Percentiles rank a stretch among this genome's conserved stretches.
phyloP scores from a whole-genome alignment of 2,888 invertebrate species.

The Yponomeuta plumbellus region DNA sequence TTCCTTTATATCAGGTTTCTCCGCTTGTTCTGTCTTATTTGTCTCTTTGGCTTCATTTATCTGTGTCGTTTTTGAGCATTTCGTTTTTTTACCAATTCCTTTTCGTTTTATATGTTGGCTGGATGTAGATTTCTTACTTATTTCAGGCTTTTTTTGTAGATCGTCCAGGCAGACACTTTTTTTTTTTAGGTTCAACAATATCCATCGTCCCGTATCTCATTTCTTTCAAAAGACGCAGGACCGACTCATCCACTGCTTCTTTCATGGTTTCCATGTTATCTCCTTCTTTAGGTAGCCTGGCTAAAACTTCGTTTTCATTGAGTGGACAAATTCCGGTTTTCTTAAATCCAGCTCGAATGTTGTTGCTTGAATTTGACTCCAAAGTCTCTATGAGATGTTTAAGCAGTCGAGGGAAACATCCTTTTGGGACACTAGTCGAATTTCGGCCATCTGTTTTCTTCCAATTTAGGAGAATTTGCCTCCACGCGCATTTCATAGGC shows the following conservation, averaged over 20 bases:
- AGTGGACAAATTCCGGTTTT: constrained; percentile 23
- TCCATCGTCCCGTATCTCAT: constrained; percentile 20
- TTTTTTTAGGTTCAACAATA: constrained; percentile 18
- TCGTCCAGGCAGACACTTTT: constrained; percentile 6
- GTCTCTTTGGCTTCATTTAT: neutral
- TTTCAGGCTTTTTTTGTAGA: constrained; percentile 18
- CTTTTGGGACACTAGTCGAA: constrained; percentile 24
- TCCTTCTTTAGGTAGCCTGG: constrained; percentile 12
- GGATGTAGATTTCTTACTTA: neutral
- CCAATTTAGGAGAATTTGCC: constrained; percentile 22
- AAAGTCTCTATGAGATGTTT: constrained; percentile 21
- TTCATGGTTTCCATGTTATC: constrained; percentile 4
- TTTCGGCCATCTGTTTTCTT: constrained; percentile 22
- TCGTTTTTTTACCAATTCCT: neutral
- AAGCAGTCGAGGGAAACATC: constrained; percentile 24
- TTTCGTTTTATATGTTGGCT: neutral
- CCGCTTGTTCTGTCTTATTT: constrained; percentile 1
- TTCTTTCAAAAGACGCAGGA: constrained; percentile 16
- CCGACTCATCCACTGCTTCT: constrained; percentile 4
- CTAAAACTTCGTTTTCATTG: constrained; percentile 16
- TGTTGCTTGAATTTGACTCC: constrained; percentile 18
- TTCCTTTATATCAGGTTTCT: neutral
- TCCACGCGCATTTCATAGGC: constrained; percentile 25
- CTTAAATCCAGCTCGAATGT: constrained; percentile 23
- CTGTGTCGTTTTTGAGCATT: too few relatives aligned